Conservation (phyloP, 1,140 invertebrate species). For the Daktulosphaira vitifoliae region DNA sequence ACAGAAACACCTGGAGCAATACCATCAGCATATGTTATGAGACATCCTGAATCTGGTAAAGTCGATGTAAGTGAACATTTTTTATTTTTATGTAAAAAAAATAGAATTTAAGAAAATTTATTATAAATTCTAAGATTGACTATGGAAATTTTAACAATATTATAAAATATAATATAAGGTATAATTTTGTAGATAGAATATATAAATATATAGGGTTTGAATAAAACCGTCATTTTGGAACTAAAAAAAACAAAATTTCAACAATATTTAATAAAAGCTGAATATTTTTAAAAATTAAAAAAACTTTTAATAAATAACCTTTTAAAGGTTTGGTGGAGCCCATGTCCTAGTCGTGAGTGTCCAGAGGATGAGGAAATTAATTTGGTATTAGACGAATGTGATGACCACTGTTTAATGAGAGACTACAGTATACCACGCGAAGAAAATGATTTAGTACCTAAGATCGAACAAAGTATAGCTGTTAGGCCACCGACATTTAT, state of each 20-base stretch:
- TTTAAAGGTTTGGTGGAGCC: conserved; percentile 63
- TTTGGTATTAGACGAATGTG: conserved; percentile 57
- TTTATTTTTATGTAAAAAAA: too few species aligned
- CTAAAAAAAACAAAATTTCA: too few species aligned
- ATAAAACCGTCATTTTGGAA: too few species aligned
- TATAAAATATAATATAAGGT: neutral
- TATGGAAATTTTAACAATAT: neutral
- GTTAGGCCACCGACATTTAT: conserved; percentile 38
- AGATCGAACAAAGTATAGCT: conserved; percentile 41
- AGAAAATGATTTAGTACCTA: conserved; percentile 22
- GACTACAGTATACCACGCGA: conserved; percentile 10
- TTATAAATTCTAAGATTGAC: too few species aligned
- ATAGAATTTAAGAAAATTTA: neutral
- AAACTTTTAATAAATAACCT: neutral
- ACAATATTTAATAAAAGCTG: too few species aligned
- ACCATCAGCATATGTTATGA: conserved; percentile 60
- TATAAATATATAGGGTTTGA: too few species aligned
- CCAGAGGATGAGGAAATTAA: conserved; percentile 62
- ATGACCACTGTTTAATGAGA: conserved; percentile 56
- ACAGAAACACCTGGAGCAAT: conserved; percentile 62
- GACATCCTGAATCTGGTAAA: conserved; percentile 55
- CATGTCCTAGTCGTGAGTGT: conserved; percentile 62
- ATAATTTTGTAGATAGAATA: too few species aligned
- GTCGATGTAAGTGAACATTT: conserved; percentile 50
- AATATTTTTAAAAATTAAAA: too few species aligned